Evolutionary conservation across 2,113 vertebrate genomes (phyloP).

Genomic region (Anolis carolinensis): DNA sequence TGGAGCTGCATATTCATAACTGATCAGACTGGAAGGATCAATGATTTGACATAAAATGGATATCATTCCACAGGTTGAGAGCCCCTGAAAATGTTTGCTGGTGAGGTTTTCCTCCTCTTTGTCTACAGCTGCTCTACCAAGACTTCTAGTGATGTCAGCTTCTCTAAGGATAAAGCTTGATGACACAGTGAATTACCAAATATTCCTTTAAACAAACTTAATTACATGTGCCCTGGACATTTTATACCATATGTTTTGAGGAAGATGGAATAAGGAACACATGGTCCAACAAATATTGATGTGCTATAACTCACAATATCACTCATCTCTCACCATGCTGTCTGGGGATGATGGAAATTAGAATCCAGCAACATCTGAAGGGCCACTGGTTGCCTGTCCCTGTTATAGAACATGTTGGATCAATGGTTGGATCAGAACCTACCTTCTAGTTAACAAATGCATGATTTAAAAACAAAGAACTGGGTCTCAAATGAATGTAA

Average conservation of each 20-base stretch:
- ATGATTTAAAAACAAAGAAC: too few species aligned
- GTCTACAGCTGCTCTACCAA: background rate
- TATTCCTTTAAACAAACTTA: background rate
- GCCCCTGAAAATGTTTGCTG: background rate
- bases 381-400: too few species aligned
- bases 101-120: background rate
- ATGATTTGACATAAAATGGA: constrained; percentile 42
- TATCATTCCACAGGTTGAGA: background rate
- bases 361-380: too few species aligned
- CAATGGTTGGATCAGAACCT: too few species aligned
- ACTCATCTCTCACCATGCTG: too few species aligned
- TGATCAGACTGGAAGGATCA: background rate
- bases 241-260: background rate
- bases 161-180: background rate
- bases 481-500: too few species aligned
- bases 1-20: background rate
- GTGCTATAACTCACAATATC: too few species aligned
- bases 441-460: too few species aligned
- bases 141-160: background rate
- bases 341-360: too few species aligned
- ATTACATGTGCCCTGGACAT: background rate
- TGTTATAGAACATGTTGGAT: too few species aligned
- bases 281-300: too few species aligned
- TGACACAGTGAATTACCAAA: background rate
- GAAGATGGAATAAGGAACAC: too few species aligned